Evolutionary conservation across 2,113 vertebrate genomes (phyloP).

Genomic region (Sturnus vulgaris): DNA sequence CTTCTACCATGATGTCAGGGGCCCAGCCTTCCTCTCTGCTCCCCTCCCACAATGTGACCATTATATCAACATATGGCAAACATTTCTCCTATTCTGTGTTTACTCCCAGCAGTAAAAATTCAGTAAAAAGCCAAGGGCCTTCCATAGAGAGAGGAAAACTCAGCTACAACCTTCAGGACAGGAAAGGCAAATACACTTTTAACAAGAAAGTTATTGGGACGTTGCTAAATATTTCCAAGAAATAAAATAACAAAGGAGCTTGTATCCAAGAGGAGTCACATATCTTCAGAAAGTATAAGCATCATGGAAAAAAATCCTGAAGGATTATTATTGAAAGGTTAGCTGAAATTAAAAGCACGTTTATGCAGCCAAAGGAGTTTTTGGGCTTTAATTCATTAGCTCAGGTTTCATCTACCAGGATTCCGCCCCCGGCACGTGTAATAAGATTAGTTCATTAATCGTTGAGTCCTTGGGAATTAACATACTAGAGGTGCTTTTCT

Average conservation of each 20-base stretch:
- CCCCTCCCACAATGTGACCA: conserved; percentile 58
- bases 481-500: conserved; percentile 44
- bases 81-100: conserved; percentile 57
- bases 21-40: conserved; percentile 40
- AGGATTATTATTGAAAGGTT: conserved; percentile 59
- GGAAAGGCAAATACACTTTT: conserved; percentile 64
- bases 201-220: conserved; percentile 61
- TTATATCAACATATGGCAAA: conserved; percentile 67
- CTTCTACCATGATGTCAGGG: conserved; percentile 54
- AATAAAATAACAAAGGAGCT: conserved; percentile 60
- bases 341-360: conserved; percentile 57
- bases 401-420: conserved; percentile 49
- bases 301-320: conserved; percentile 48
- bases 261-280: conserved; percentile 57
- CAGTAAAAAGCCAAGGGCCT: conserved; percentile 54
- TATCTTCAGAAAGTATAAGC: conserved; percentile 47
- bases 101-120: conserved; percentile 50
- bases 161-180: conserved; percentile 54
- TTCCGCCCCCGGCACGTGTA: conserved; percentile 43
- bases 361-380: conserved; percentile 26
- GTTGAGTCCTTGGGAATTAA: conserved; percentile 45
- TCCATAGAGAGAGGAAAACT: conserved; percentile 41
- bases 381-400: conserved; percentile 59
- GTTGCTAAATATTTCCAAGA: conserved; percentile 65
- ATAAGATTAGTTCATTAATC: conserved; percentile 55